Evolutionary conservation across 2,797 vertebrate species (phyloP), one percentile per base, ranked within the genome.

Genomic region (Amblyraja radiata): DNA sequence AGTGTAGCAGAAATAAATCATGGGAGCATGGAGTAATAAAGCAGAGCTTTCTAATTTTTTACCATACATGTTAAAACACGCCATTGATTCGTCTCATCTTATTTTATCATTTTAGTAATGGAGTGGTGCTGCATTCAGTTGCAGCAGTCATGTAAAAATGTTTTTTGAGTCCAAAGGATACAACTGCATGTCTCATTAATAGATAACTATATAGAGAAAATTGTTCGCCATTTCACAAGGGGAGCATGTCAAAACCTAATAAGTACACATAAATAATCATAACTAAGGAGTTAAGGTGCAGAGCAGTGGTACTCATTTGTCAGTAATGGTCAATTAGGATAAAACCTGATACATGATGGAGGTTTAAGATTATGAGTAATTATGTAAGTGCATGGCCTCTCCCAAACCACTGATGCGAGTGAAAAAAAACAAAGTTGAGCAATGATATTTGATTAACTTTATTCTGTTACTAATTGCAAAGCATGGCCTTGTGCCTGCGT

Each of bases 251-350:
- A 68, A 88, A 88, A 88, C 1, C 28, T 88, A 63, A 68, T 84
- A 68, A 88, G 84, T 3, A 21, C 16, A 65, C 84, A 88, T 68
- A 88, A 68, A 88, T 65, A 88, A 88, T 88, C 61, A 88, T 88
- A 65, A 88, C 65, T 68, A 68, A 88, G 63, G 61, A 68, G 84
- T 68, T 68, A 88, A 88, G 84, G 61, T 88, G 65, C 63, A 88
- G 61, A 88, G 61, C 36, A 18, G n/a, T 88, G 84, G 61, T 16
- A 63, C n/a, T 88, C 84, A 88, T 88, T 32, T 88, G 63, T 88
- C 63, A 88, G 36, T 88, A 88, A 68, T 88, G 84, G 84, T 88
- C 84, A 88, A 65, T 88, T 65, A 88, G 84, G 61, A 88, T 88
- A 32, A 65, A 10, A 32, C 14, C 63, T 68, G 84, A 65, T n/a